Conservation (phyloP, 30 jellyfish, hydroid and myxozoan genomes). For the Aurelia aurita complex sp. Pacific region DNA sequence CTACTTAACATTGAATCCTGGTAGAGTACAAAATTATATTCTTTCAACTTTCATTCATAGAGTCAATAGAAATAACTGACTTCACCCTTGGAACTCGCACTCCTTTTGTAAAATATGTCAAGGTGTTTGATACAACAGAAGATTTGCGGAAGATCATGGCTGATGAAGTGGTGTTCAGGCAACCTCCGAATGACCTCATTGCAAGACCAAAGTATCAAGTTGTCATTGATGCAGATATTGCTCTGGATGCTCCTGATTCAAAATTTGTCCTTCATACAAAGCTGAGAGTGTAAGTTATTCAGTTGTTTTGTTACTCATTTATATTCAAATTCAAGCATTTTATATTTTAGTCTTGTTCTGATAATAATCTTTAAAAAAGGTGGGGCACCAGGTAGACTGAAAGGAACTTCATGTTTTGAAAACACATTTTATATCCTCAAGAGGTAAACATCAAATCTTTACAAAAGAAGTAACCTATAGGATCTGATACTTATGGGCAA, state of each 20-base stretch:
- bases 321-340: no score
- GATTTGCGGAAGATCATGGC: constrained; percentile 94
- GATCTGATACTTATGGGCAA: no score
- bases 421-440: no score
- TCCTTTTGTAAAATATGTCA: constrained; percentile 83
- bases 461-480: no score
- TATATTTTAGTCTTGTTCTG: no score
- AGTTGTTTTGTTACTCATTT: no score
- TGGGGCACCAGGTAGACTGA: no score
- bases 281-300: constrained; percentile 34
- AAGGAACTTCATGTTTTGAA: no score
- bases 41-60: constrained; percentile 27
- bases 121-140: constrained; percentile 88
- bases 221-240: constrained; percentile 94
- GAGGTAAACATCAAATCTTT: no score
- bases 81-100: constrained; percentile 95
- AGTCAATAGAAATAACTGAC: constrained; percentile 83
- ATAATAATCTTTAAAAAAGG: no score
- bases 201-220: constrained; percentile 91
- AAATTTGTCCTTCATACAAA: constrained; percentile 72
- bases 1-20: no score
- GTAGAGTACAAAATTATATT: not conserved
- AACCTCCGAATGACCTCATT: constrained; percentile 89
- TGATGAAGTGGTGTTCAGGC: constrained; percentile 85
- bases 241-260: constrained; percentile 97